Percentiles rank a stretch among this genome's conserved stretches.
These are phyloP conservation scores for Drosophila meridionalis DNA, from an alignment of 2,888 invertebrate genomes.

Conservation along the genomic window DNA sequence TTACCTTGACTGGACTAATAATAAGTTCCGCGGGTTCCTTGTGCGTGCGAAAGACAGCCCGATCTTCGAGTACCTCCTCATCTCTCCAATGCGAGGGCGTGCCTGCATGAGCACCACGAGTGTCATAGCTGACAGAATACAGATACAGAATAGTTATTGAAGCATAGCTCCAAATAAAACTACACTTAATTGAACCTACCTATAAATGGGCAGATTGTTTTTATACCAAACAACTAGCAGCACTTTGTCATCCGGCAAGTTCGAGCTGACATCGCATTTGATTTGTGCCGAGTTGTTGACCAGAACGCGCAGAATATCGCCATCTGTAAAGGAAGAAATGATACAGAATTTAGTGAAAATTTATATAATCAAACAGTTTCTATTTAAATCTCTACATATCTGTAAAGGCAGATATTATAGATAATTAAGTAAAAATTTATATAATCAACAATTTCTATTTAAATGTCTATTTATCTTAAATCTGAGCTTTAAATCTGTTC, in stretches of 20 bases:
- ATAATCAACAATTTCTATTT: neutral
- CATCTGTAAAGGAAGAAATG: slow-evolving; percentile 81
- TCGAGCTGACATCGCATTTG: slow-evolving; percentile 94
- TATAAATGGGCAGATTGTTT: slow-evolving; percentile 95
- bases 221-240: slow-evolving; percentile 96
- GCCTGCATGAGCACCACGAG: slow-evolving; percentile 87
- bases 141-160: neutral
- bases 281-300: slow-evolving; percentile 92
- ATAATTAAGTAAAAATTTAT: neutral
- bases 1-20: slow-evolving; percentile 87
- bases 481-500: neutral
- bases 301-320: slow-evolving; percentile 86
- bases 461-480: neutral
- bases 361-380: neutral
- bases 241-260: slow-evolving; percentile 91
- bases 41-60: slow-evolving; percentile 87
- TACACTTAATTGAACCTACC: slow-evolving; percentile 86
- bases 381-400: neutral
- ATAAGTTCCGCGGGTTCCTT: slow-evolving; percentile 88
- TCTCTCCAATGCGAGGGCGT: slow-evolving; percentile 88
- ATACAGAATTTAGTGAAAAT: neutral
- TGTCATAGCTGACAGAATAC: slow-evolving; percentile 86
- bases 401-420: slow-evolving; percentile 39
- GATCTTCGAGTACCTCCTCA: slow-evolving; percentile 87
- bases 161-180: neutral